Percentiles rank a stretch among this genome's conserved stretches.
Evolutionary conservation across 2,888 invertebrate species (phyloP).

Genomic region (Dryocosmus kuriphilus): DNA sequence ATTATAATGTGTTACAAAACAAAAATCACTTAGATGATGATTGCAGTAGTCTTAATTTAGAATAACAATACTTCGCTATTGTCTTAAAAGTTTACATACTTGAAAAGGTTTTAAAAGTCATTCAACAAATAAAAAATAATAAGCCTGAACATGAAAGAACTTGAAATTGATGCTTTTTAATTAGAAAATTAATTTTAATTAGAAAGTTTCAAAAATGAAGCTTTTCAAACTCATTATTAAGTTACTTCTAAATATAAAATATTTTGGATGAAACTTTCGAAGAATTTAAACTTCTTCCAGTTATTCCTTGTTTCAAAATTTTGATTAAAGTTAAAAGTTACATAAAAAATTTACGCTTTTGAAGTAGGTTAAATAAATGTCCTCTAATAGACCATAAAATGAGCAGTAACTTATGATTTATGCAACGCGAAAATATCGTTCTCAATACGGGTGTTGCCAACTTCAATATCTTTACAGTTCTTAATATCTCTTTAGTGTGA

Average conservation of each 20-base stretch:
- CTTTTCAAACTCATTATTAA: background rate
- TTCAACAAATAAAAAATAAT: too few relatives aligned
- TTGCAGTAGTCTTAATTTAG: too few relatives aligned
- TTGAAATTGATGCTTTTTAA: too few relatives aligned
- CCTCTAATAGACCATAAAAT: constrained; percentile 1
- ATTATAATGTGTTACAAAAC: background rate
- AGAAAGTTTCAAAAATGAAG: background rate
- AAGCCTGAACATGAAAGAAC: too few relatives aligned
- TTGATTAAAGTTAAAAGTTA: background rate
- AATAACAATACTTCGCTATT: too few relatives aligned
- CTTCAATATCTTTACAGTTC: background rate
- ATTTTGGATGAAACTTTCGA: too few relatives aligned
- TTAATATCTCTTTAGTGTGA: background rate
- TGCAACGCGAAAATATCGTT: constrained; percentile 3
- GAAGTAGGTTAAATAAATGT: constrained; percentile 15
- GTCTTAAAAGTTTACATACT: too few relatives aligned
- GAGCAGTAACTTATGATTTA: background rate
- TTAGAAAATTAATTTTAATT: background rate
- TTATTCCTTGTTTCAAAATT: background rate
- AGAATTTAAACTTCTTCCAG: too few relatives aligned
- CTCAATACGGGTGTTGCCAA: constrained; percentile 7
- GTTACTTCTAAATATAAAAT: too few relatives aligned
- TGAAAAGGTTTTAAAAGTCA: too few relatives aligned
- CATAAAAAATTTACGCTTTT: background rate
- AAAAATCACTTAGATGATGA: background rate